phyloP scores from a whole-genome alignment of 2,113 vertebrate genomes.

The Pristiophorus japonicus region DNA sequence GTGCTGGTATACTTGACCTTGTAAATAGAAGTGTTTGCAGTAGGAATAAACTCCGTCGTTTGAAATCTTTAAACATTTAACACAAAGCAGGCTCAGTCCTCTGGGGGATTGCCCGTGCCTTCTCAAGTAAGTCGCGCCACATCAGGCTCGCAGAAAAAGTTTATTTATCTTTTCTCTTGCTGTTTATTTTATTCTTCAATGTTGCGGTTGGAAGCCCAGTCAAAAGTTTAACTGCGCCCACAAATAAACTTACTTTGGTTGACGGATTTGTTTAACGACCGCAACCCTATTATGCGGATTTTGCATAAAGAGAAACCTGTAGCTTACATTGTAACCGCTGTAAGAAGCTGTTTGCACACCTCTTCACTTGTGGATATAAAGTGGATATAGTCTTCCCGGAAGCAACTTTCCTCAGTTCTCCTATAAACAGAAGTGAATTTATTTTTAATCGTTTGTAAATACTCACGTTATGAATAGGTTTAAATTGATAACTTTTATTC shows the following conservation, averaged over 20 bases:
- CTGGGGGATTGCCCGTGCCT: constrained; percentile 61
- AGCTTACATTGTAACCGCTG: constrained; percentile 23
- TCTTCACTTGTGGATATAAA: background rate
- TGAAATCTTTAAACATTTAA: constrained; percentile 73
- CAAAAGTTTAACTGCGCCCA: constrained; percentile 64
- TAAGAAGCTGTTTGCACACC: constrained; percentile 29
- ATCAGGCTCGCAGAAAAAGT: constrained; percentile 58
- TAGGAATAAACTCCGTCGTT: constrained; percentile 73
- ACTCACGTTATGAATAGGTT: background rate
- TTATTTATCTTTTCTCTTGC: constrained; percentile 77
- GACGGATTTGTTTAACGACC: constrained; percentile 43
- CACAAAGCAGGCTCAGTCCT: constrained; percentile 68
- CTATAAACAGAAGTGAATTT: background rate
- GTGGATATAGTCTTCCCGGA: background rate
- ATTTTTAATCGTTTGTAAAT: constrained; percentile 3
- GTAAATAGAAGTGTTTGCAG: constrained; percentile 82
- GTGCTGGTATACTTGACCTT: constrained; percentile 79
- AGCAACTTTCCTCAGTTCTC: background rate
- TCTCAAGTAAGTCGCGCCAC: constrained; percentile 52
- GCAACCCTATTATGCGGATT: constrained; percentile 37
- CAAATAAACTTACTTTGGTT: constrained; percentile 55
- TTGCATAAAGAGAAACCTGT: constrained; percentile 20
- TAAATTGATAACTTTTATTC: background rate
- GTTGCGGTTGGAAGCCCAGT: constrained; percentile 59
- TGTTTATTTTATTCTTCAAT: constrained; percentile 73